Base-by-base conservation (phyloP, 2,888 invertebrate genomes). In the Zaprionus lineosus region DNA sequence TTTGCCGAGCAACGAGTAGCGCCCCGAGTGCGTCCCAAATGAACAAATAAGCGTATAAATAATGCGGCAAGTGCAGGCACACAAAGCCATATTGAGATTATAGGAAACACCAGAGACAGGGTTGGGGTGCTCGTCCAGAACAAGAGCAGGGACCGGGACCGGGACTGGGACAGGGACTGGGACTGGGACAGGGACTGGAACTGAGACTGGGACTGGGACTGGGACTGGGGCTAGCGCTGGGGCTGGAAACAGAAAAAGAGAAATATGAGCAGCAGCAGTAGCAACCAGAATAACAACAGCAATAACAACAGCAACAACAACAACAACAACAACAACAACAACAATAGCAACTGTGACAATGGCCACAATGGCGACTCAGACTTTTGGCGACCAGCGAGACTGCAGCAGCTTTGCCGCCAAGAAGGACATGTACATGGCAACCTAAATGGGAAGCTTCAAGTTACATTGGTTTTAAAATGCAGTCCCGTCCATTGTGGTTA, bases 21-120 rank as follows among this genome's bases (percentile, higher is more conserved):
- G 55, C 58, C 50, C 52, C 59, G 57, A 72, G 75, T 65, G 75
- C 58, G 50, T 43, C 57, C 71, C 53, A 77, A 82, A 82, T 74
- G 73, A 82, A 78, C 82, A 82, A 78, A 82, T 82, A 82, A 78
- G 78, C 70, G 73, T 75, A 78, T 82, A 77, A 78, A 77, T 82
- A 75, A 78, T 77, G 69, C 75, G 60, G 57, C 65, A 77, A 77
- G 61, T 60, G 48, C 46, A 58, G 46, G 43, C 57, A 9, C 26
- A 59, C 44, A 50, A 55, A 33, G 6, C 56, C 66, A 70, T 57
- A 66, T 52, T 70, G 69, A 34, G 69, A 26, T 48, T 57, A 15
- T 12, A 12, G 43, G 44, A 18, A 16, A 47, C 41, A 19, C 7
- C 31, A 39, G 9, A n/a, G n/a, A n/a, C n/a, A n/a, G n/a, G n/a